A percentile compares a stretch with the other conserved stretches of the same genome.
Evolutionary conservation across 1,140 invertebrate species (phyloP).

Genomic region (Nephila pilipes): DNA sequence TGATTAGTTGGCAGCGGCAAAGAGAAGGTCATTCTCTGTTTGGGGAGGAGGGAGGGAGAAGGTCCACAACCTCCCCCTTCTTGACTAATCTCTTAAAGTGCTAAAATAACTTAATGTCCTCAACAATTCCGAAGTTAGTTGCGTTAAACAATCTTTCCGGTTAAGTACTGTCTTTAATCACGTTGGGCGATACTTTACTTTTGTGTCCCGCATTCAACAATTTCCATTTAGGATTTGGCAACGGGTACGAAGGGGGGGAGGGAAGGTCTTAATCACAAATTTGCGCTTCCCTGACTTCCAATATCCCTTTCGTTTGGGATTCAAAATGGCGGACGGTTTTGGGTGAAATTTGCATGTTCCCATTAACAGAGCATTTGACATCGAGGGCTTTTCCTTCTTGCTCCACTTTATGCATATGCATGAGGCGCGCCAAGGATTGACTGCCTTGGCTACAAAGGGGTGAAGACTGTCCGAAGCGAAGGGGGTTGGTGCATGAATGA

Average conservation of each 20-base stretch:
- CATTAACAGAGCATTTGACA: slow-evolving; percentile 72
- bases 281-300: slow-evolving; percentile 72
- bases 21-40: slow-evolving; percentile 52
- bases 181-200: slow-evolving; percentile 71
- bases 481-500: not conserved
- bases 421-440: slow-evolving; percentile 19
- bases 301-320: slow-evolving; percentile 70
- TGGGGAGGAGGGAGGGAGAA: not conserved
- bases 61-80: not conserved
- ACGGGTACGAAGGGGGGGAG: not conserved
- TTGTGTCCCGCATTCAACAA: slow-evolving; percentile 70
- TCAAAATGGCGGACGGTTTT: slow-evolving; percentile 57
- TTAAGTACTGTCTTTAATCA: slow-evolving; percentile 72
- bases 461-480: slow-evolving; percentile 30
- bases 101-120: slow-evolving; percentile 73
- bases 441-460: slow-evolving; percentile 64
- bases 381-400: slow-evolving; percentile 37
- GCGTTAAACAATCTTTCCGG: slow-evolving; percentile 69
- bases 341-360: slow-evolving; percentile 64
- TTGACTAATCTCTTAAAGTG: slow-evolving; percentile 73
- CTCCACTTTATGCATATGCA: slow-evolving; percentile 56
- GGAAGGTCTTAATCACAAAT: slow-evolving; percentile 66
- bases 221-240: slow-evolving; percentile 70
- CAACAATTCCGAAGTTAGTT: slow-evolving; percentile 72
- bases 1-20: slow-evolving; percentile 55